Evolutionary conservation across 2,888 invertebrate genomes (phyloP), one percentile per base, ranked within the genome.

Genomic region (Diaphora mendica): DNA sequence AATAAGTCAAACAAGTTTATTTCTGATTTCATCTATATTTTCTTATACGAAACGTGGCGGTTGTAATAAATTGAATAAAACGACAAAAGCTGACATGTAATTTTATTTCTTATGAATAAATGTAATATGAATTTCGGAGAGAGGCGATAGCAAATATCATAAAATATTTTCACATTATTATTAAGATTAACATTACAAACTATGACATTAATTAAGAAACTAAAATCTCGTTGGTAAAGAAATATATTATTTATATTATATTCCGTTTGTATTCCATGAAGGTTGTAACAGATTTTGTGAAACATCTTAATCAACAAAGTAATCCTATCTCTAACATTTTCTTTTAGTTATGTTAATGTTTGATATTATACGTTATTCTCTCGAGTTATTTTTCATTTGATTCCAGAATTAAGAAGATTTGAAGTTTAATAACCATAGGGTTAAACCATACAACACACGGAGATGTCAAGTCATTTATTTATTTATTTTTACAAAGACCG

Each of bases 61-160:
- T 44, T 17, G 48, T 68, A 48, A 68, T 44, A 68, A 68, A 68
- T 68, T 68, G 68, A 68, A 68, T 51, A 48, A 48, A 68, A 30
- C n/a, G 3, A 11, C 48, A 68, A 42, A n/a, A 68, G 68, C 68
- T 51, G 68, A 30, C 30, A 30, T 33, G 68, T 68, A 68, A 68
- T 68, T 30, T 48, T 48, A 48, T 48, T 68, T 68, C 48, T 44
- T 68, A 26, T 20, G 68, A 51, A 30, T 68, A 51, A 48, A 68
- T 30, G 68, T 44, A 20, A 20, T 23, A 48, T 20, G 44, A 68
- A 68, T 68, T 30, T 68, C 3, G 33, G 15, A 44, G 26, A 66
- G 11, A 30, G 23, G 9, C 51, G 26, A 26, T 0, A 44, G 8
- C 8, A 17, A 68, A 17, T 7, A 35, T 33, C 4, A 33, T 33